A percentile compares a stretch with the other conserved stretches of the same genome.
Evolutionary conservation across 2,888 invertebrate species (phyloP).

Genomic region (Erebia aethiops): DNA sequence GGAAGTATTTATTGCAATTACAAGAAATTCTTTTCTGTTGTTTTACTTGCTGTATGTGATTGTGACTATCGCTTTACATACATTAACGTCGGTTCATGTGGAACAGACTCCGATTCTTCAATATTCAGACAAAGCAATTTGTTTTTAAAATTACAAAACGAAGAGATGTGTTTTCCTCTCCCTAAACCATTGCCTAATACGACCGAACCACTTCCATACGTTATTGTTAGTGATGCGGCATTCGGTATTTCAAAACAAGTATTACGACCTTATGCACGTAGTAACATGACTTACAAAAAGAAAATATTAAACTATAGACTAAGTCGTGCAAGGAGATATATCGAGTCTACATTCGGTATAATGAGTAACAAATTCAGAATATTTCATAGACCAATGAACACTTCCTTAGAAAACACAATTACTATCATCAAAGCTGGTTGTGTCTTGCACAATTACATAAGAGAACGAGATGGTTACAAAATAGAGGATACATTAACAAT

Average conservation of each 20-base stretch:
- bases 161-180: conserved; percentile 28
- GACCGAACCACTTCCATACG: conserved; percentile 24
- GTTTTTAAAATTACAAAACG: conserved; percentile 27
- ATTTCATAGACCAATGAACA: conserved; percentile 35
- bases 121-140: conserved; percentile 33
- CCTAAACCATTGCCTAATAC: conserved; percentile 28
- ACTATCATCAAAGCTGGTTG: conserved; percentile 33
- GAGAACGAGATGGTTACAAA: conserved; percentile 33
- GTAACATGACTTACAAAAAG: conserved; percentile 33
- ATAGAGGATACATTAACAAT: conserved; percentile 29
- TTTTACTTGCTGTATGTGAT: conserved; percentile 25
- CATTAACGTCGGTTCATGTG: conserved; percentile 28
- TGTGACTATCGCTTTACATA: conserved; percentile 29
- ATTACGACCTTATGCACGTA: conserved; percentile 33
- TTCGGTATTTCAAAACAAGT: conserved; percentile 36
- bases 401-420: conserved; percentile 24
- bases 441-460: conserved; percentile 32
- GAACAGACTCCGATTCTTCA: conserved; percentile 35
- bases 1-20: conserved; percentile 32
- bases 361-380: conserved; percentile 32
- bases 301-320: conserved; percentile 38
- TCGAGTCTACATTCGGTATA: conserved; percentile 38
- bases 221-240: conserved; percentile 35
- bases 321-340: conserved; percentile 36
- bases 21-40: conserved; percentile 27